These are phyloP conservation scores for Agrotis clavis DNA, from an alignment of 2,888 invertebrate genomes.

Conservation along the genomic window DNA sequence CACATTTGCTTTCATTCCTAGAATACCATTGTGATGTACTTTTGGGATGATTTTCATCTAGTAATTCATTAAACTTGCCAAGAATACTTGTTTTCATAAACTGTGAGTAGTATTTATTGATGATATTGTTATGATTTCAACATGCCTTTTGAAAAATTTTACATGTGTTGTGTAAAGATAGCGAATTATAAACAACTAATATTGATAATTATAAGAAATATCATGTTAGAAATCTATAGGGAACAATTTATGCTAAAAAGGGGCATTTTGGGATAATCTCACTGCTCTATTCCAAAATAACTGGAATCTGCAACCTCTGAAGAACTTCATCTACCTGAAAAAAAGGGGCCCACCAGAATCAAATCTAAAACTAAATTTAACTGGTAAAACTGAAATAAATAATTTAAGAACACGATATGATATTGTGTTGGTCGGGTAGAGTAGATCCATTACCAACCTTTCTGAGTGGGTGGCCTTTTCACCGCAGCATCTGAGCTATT, in stretches of 20 bases:
- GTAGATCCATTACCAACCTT: neutral
- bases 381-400: neutral
- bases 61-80: conserved; percentile 5
- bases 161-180: too few species aligned
- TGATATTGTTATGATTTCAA: neutral
- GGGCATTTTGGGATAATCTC: too few species aligned
- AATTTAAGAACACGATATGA: neutral
- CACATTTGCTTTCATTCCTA: conserved; percentile 42
- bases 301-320: too few species aligned
- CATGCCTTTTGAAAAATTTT: conserved; percentile 1
- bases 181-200: too few species aligned
- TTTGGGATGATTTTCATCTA: conserved; percentile 8
- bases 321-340: too few species aligned
- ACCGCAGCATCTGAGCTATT: conserved; percentile 7
- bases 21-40: conserved; percentile 28
- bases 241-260: too few species aligned
- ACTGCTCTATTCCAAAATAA: too few species aligned
- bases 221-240: too few species aligned
- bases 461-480: conserved; percentile 13
- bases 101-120: neutral
- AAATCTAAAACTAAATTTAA: neutral
- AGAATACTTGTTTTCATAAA: neutral
- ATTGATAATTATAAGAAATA: too few species aligned
- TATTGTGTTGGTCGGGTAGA: neutral
- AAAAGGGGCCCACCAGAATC: neutral